Evolutionary conservation across 2,113 vertebrate genomes (phyloP).

Genomic region (Pelvicachromis taeniatus): DNA sequence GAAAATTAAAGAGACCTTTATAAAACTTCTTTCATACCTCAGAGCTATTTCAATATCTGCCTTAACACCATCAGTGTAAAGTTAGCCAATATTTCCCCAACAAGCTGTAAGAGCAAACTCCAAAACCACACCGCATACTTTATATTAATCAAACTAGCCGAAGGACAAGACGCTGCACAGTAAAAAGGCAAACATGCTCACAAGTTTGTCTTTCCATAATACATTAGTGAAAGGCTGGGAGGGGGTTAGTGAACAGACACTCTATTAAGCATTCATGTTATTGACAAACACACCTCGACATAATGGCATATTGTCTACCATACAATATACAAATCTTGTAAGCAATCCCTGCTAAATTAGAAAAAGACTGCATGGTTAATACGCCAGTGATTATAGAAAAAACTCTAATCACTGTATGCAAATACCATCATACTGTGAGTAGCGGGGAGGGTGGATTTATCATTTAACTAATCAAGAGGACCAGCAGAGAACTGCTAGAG

Average conservation of each 20-base stretch:
- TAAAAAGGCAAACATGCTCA: background rate
- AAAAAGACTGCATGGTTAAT: background rate
- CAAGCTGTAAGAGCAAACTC: background rate
- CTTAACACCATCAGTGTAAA: background rate
- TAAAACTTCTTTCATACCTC: background rate
- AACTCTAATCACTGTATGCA: background rate
- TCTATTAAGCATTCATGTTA: background rate
- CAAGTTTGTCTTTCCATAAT: background rate
- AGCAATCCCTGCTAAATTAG: background rate
- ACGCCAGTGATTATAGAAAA: background rate
- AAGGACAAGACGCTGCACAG: background rate
- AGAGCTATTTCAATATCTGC: background rate
- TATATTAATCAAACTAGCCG: background rate
- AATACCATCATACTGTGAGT: slow-evolving; percentile 1
- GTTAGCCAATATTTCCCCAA: background rate
- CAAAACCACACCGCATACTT: background rate
- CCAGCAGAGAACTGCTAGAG: background rate
- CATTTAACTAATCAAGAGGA: slow-evolving; percentile 8
- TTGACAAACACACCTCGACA: background rate
- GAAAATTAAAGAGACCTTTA: background rate
- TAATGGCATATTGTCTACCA: background rate
- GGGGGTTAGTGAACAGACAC: background rate
- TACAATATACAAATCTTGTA: background rate
- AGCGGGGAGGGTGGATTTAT: background rate
- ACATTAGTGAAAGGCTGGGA: background rate